Conservation (phyloP, 2,888 invertebrate species). For the Acheta domesticus region DNA sequence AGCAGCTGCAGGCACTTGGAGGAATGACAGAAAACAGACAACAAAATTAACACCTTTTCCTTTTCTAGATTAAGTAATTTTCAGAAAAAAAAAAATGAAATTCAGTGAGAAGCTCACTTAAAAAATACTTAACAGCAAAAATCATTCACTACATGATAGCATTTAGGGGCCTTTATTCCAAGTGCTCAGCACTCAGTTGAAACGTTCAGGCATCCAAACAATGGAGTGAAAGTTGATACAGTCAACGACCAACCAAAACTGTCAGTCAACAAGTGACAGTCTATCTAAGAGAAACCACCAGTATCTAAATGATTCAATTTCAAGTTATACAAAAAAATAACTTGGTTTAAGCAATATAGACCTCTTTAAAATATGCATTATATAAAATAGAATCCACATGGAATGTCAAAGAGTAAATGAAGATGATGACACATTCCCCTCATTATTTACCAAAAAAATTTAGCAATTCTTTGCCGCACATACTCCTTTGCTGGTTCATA, state of each 20-base stretch:
- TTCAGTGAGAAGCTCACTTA: too few species aligned
- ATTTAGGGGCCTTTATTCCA: neutral
- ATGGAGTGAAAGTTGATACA: too few species aligned
- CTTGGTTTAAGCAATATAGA: neutral
- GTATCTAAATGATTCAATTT: neutral
- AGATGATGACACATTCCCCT: neutral
- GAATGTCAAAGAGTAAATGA: neutral
- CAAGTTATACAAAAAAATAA: slow-evolving; percentile 4
- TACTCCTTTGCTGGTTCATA: slow-evolving; percentile 81
- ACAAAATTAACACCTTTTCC: neutral
- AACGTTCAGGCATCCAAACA: neutral
- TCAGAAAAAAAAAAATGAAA: neutral
- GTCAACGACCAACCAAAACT: too few species aligned
- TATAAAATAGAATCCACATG: slow-evolving; percentile 19
- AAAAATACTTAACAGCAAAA: neutral
- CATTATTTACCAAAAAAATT: slow-evolving; percentile 23
- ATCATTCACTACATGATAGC: neutral
- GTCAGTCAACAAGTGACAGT: neutral
- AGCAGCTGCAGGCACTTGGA: slow-evolving; percentile 25
- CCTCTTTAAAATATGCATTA: slow-evolving; percentile 19
- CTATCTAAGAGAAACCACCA: neutral
- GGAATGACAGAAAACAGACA: slow-evolving; percentile 20
- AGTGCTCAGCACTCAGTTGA: neutral
- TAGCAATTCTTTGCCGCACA: slow-evolving; percentile 48
- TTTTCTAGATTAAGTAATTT: neutral